A percentile compares a stretch with the other conserved stretches of the same genome.
These are phyloP conservation scores for Trypoxylon attenuatum DNA, from an alignment of 2,888 invertebrate species.

Conservation along the genomic window DNA sequence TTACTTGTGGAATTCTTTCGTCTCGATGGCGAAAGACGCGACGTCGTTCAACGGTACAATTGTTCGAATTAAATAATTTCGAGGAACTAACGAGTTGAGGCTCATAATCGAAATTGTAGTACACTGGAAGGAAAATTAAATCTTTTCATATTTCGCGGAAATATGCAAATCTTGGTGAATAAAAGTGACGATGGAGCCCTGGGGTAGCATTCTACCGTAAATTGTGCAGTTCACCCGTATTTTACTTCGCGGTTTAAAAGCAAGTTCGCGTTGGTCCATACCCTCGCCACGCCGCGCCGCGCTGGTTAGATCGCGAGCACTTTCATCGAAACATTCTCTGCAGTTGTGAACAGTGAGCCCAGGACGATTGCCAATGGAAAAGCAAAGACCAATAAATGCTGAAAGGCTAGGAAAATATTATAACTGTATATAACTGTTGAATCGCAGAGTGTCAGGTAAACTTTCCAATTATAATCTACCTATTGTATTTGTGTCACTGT, in stretches of 20 bases:
- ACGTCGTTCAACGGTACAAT: no score
- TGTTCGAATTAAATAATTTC: no score
- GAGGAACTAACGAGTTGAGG: no score
- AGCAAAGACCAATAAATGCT: constrained; percentile 50
- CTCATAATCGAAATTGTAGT: no score
- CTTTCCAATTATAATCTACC: constrained; percentile 46
- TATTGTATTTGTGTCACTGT: constrained; percentile 17
- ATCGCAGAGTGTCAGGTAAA: constrained; percentile 22
- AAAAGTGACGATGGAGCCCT: no score
- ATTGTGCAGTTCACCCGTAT: constrained; percentile 39
- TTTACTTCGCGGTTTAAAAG: constrained; percentile 22
- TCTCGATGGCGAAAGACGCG: no score
- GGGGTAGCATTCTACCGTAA: no score
- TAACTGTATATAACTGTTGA: constrained; percentile 39
- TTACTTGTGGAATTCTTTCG: no score
- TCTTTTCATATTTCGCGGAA: no score
- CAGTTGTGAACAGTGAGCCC: constrained; percentile 32
- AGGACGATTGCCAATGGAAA: constrained; percentile 42
- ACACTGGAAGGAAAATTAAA: no score
- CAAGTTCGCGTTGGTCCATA: neutral
- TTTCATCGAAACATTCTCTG: constrained; percentile 46
- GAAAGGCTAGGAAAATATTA: constrained; percentile 44
- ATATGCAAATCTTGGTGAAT: no score
- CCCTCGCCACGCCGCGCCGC: neutral
- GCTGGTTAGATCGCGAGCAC: neutral